Evolutionary conservation across 2,888 invertebrate species (phyloP), one percentile per base, ranked within the genome.

Genomic region (Xanthia togata): DNA sequence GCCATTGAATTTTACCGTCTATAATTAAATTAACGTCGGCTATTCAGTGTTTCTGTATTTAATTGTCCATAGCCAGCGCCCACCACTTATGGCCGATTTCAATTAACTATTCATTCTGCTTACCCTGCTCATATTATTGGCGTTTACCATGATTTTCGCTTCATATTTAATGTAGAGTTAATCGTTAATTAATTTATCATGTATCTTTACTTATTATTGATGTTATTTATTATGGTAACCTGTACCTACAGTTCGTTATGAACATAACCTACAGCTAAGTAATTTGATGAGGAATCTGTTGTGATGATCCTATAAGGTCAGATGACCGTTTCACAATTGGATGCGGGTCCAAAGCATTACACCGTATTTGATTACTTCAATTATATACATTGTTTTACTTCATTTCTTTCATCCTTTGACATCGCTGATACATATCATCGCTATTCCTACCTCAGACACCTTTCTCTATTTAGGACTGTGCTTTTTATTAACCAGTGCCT

Each of bases 1-100:
- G 1, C 44, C 62, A 82, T 81, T 81, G 69, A 72, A 85, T 76
- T 81, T 69, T 71, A 71, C 76, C 47, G 31, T 65, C 35, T 65
- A 60, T 74, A 76, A 82, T 82, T 84, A 73, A 70, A 73, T 81
- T 72, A 82, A 69, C 60, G 35, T 60, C 0, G 12, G 53, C 50
- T 60, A 81, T 85, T 81, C 70, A 81, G 23, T 82, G 82, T 76
- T 69, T 69, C 75, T 70, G 70, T 55, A 85, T 87, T 85, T 77
- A 85, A 85, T 79, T 75, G 85, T 69, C 62, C 87, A 68, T 71
- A 65, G 62, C 70, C 70, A 59, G 44, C 47, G 23, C 20, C 31
- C 31, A 38, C 70, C 72, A 73, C 76, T 79, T 73, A 78, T 62
- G 79, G 82, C 31, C 69, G 62, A 72, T 70, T 87, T 77, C 73